A percentile compares a stretch with the other conserved stretches of the same genome.
Evolutionary conservation across 2,888 invertebrate species (phyloP).

Genomic region (Tiphia femorata): DNA sequence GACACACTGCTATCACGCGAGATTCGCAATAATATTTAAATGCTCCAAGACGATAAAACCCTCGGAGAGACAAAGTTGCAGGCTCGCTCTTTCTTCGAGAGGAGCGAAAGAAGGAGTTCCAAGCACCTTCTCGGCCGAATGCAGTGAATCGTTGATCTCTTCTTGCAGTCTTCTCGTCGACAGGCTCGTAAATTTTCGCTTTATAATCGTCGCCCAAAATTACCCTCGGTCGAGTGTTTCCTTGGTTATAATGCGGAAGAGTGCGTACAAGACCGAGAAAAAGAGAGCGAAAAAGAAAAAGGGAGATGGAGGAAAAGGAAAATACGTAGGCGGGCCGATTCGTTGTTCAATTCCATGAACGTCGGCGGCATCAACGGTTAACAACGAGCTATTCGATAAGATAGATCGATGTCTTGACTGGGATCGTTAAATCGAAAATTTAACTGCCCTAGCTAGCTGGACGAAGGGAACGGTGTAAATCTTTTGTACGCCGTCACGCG

Average conservation of each 20-base stretch:
- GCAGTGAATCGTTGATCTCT: background rate
- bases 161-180: background rate
- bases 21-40: constrained; percentile 45
- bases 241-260: no score
- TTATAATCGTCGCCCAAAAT: constrained; percentile 47
- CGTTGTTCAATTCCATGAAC: constrained; percentile 38
- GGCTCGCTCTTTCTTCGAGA: constrained; percentile 1
- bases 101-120: background rate
- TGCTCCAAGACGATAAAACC: constrained; percentile 40
- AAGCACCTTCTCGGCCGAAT: background rate
- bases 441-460: no score
- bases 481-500: no score
- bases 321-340: no score
- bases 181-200: constrained; percentile 51
- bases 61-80: constrained; percentile 32
- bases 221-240: no score
- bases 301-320: background rate
- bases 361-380: no score
- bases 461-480: no score
- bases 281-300: background rate
- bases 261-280: background rate
- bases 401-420: no score
- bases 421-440: no score
- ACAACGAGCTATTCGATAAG: no score
- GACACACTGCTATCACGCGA: no score